phyloP scores from a whole-genome alignment of 1,140 invertebrate species.

The Drosophila subpulchrella region DNA sequence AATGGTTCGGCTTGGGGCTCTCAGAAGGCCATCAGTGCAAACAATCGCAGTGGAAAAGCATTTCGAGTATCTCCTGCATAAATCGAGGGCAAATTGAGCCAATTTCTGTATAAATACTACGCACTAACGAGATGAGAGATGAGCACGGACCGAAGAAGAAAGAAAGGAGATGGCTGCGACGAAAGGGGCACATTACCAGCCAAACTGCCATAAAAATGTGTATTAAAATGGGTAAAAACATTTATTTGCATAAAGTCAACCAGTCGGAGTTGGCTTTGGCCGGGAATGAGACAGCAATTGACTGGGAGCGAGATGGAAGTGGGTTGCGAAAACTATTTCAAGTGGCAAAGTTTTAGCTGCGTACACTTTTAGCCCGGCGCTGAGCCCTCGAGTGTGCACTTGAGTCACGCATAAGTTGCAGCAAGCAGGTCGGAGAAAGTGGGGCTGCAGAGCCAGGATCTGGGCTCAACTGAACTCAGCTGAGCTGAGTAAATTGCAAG shows the following conservation, averaged over 20 bases:
- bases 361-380: conserved; percentile 71
- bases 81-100: conserved; percentile 81
- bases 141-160: conserved; percentile 13
- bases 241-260: conserved; percentile 81
- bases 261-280: conserved; percentile 9
- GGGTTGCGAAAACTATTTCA: conserved; percentile 71
- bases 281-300: conserved; percentile 58
- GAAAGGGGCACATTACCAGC: conserved; percentile 65
- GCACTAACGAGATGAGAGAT: conserved; percentile 78
- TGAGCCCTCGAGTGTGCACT: conserved; percentile 76
- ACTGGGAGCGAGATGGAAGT: conserved; percentile 31
- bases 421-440: conserved; percentile 68
- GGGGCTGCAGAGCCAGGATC: background rate
- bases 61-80: conserved; percentile 77
- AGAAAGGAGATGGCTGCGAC: conserved; percentile 26
- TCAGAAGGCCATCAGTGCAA: conserved; percentile 60
- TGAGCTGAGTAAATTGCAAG: conserved; percentile 66
- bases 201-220: conserved; percentile 81
- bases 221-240: conserved; percentile 83
- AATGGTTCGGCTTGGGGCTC: conserved; percentile 51
- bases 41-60: conserved; percentile 70
- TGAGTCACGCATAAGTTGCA: conserved; percentile 82
- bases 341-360: conserved; percentile 80
- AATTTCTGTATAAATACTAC: conserved; percentile 79
- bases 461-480: conserved; percentile 7